Percentiles rank a stretch among this genome's conserved stretches.
phyloP scores from a whole-genome alignment of 2,888 invertebrate species.

The Odontocolon sp. region DNA sequence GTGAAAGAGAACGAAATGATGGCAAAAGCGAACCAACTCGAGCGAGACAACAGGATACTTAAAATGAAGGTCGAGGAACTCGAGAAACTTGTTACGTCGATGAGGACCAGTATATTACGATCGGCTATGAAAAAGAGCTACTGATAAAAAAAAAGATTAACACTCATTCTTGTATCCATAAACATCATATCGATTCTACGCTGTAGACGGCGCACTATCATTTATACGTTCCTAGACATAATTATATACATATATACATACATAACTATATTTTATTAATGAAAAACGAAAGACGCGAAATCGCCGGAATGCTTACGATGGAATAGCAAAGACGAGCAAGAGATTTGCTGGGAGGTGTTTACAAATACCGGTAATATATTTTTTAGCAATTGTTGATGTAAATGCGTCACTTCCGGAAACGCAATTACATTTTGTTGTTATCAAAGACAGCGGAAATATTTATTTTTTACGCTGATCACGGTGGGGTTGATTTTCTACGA shows the following conservation, averaged over 20 bases:
- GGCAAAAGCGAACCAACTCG: slow-evolving; percentile 82
- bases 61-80: slow-evolving; percentile 86
- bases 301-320: background rate
- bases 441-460: slow-evolving; percentile 7
- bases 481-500: slow-evolving; percentile 24
- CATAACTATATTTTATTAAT: slow-evolving; percentile 33
- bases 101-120: slow-evolving; percentile 86
- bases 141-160: slow-evolving; percentile 23
- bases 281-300: background rate
- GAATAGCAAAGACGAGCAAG: background rate
- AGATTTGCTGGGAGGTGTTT: background rate
- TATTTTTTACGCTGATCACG: slow-evolving; percentile 47
- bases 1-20: slow-evolving; percentile 83
- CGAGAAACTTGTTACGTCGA: slow-evolving; percentile 86
- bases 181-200: slow-evolving; percentile 37
- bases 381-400: slow-evolving; percentile 23
- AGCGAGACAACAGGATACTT: slow-evolving; percentile 85
- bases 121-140: slow-evolving; percentile 83
- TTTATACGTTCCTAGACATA: slow-evolving; percentile 21
- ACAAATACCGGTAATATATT: slow-evolving; percentile 18
- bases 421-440: slow-evolving; percentile 46
- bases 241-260: slow-evolving; percentile 30
- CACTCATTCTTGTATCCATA: slow-evolving; percentile 3
- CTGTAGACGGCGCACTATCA: slow-evolving; percentile 13
- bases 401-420: slow-evolving; percentile 9